Evolutionary conservation across 2,888 invertebrate species (phyloP).

Genomic region (Penaeus monodon): DNA sequence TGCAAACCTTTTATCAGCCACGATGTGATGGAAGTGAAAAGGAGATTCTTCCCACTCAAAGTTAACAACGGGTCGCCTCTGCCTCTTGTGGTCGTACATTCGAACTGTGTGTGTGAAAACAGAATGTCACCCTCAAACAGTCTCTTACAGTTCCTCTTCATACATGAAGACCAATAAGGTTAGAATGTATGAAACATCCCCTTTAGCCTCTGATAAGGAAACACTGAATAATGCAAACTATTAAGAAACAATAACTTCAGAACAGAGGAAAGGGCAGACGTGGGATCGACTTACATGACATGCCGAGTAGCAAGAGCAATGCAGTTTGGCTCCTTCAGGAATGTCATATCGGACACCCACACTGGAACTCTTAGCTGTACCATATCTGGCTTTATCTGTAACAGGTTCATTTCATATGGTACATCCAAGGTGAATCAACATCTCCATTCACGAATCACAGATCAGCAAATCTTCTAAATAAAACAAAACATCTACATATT

Average conservation of each 20-base stretch:
- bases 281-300: constrained; percentile 77
- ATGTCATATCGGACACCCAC: constrained; percentile 87
- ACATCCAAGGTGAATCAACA: no score
- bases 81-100: constrained; percentile 85
- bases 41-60: constrained; percentile 62
- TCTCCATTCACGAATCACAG: not conserved
- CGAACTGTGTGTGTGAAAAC: constrained; percentile 72
- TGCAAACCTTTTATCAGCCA: constrained; percentile 72
- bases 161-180: not conserved
- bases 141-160: not conserved
- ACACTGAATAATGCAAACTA: not conserved
- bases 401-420: constrained; percentile 5
- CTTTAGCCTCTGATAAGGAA: not conserved
- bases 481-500: no score
- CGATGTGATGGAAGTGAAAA: constrained; percentile 73
- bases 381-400: constrained; percentile 83
- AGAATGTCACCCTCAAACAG: not conserved
- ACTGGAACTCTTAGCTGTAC: constrained; percentile 86
- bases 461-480: not conserved
- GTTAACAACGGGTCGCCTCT: constrained; percentile 81
- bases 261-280: not conserved
- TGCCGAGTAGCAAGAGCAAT: constrained; percentile 83
- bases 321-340: constrained; percentile 78
- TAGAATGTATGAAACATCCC: not conserved
- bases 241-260: not conserved